Evolutionary conservation across 2,113 vertebrate genomes (phyloP), one percentile per base, ranked within the genome.

Genomic region (Rhinichthys klamathensis): DNA sequence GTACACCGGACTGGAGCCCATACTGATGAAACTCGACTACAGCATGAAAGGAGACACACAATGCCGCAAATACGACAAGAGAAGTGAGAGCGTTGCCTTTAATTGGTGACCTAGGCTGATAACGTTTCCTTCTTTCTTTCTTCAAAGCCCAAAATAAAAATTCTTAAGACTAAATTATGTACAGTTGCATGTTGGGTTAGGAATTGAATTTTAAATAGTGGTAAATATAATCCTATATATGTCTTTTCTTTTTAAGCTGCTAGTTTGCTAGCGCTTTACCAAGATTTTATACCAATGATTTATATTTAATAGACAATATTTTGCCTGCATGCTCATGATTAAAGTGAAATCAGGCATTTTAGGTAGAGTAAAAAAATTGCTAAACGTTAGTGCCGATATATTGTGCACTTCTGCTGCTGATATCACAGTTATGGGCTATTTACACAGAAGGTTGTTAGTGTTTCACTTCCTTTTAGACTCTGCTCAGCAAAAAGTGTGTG

Each of bases 21-120:
- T 99, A 89, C 93, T 99, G 67, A 99, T 99, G 98, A 99, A 99
- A 92, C 94, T 99, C 92, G 98, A 99, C 93, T 99, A 99, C 95
- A 99, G 97, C 91, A 99, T 99, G 98, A 99, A 98, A 90, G 97
- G 96, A n/a, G 96, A 97, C 46, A 96, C 97, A 0, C 95, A 97
- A 80, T 97, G 93, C 83, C 96, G 96, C 90, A 97, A 98, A 86
- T 97, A 99, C 12, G 97, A 99, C 91, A 98, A 99, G 93, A 96
- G 95, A 91, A 98, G 98, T 99, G 95, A 97, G 97, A n/a, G 4
- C 15, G 8, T 4, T 30, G 9, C 61, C 7, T 41, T 58, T 32
- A 12, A 35, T 49, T 25, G 8, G 49, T 18, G 10, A 63, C 25
- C 41, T 18, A 41, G n/a, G 6, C 41, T 35, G 6, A 54, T 13